phyloP scores from a whole-genome alignment of 2,113 vertebrate genomes.

The Argyrosomus japonicus region DNA sequence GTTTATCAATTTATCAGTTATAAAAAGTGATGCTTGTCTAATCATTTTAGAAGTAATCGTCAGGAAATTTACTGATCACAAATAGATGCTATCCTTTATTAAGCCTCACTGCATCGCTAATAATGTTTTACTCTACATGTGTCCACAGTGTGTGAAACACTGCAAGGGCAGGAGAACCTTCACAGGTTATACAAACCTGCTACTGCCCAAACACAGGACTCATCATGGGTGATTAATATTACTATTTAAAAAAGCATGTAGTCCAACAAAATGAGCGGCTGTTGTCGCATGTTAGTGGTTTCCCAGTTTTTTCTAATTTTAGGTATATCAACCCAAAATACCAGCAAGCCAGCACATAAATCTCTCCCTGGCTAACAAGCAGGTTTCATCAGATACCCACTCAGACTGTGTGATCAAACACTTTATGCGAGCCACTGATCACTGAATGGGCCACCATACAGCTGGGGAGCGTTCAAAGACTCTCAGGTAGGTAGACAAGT shows the following conservation, averaged over 20 bases:
- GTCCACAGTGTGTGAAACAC: background rate
- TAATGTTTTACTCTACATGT: background rate
- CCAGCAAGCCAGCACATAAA: constrained; percentile 24
- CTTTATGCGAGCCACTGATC: constrained; percentile 47
- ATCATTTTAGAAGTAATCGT: no score
- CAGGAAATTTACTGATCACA: no score
- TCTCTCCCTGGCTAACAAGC: constrained; percentile 8
- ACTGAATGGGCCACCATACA: constrained; percentile 77
- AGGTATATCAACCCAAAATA: constrained; percentile 19
- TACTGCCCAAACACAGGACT: background rate
- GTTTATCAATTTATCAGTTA: no score
- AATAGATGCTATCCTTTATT: no score
- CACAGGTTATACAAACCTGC: no score
- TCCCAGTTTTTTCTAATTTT: background rate
- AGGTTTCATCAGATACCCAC: constrained; percentile 60
- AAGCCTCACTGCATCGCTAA: no score
- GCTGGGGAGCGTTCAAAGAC: constrained; percentile 74
- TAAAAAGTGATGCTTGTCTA: no score
- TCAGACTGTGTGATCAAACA: constrained; percentile 70
- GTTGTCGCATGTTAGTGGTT: background rate
- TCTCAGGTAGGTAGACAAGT: constrained; percentile 47
- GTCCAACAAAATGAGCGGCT: background rate
- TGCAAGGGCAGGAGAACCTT: background rate
- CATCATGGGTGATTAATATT: background rate
- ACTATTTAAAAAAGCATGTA: background rate